Base-by-base conservation (phyloP, 2,888 invertebrate genomes). In the Dromius quadrimaculatus region DNA sequence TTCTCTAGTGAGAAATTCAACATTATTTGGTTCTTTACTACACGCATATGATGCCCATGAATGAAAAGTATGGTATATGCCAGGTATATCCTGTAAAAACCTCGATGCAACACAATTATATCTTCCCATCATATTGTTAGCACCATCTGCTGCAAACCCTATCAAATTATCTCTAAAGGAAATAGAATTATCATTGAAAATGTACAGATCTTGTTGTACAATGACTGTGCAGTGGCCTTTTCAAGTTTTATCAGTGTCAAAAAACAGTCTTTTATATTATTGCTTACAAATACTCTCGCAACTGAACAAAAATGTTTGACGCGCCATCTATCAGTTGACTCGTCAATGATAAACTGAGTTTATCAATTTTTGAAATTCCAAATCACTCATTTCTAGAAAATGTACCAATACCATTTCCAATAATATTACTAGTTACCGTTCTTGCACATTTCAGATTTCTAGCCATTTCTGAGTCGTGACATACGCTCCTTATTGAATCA, bases 161-260 rank as follows among this genome's bases (percentile, higher is more conserved):
- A 71, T 45, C 43, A 71, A 38, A 20, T 66, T 66, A 28, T 19
- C 2, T 20, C 32, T 43, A 47, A 76, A 78, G 1, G 45, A 57
- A 19, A 65, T 13, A n/a, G 57, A 57, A 43, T 66, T 43, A 9
- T 38, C 3, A 9, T 43, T 41, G 28, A 20, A 13, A 22, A 65
- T 28, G 6, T 11, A 11, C 32, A 65, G 34, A 71, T 63, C 3
- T 22, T 11, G 2, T 9, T 34, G 34, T 65, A 65, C n/a, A 71
- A 36, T 41, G 11, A 8, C 2, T 64, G 41, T 11, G 71, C 71
- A 9, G 65, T 54, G 13, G 23, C 8, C 32, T 13, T 32, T 9
- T 6, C 9, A 8, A 20, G n/a, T n/a, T 1, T 11, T 22, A 50
- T 11, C 11, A 50, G 13, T 22, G 2, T 22, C 4, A 50, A 22